These are phyloP conservation scores for Apamea sordens DNA, from an alignment of 2,888 invertebrate species.

Conservation along the genomic window DNA sequence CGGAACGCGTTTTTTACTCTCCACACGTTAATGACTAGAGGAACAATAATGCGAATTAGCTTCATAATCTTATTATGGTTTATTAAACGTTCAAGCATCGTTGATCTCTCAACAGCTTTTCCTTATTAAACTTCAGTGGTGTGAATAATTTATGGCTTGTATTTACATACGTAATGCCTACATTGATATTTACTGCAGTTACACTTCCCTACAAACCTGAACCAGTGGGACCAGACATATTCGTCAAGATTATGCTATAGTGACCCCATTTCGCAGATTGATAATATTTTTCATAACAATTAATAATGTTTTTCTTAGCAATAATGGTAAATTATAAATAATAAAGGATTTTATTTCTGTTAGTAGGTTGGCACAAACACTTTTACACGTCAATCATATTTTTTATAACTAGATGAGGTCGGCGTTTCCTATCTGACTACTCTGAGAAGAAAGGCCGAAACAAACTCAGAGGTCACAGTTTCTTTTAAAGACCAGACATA, in stretches of 20 bases:
- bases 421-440: too few relatives aligned
- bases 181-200: conserved; percentile 3
- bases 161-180: conserved; percentile 12
- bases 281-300: neutral
- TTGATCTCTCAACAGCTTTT: conserved; percentile 35
- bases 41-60: conserved; percentile 13
- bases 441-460: too few relatives aligned
- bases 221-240: neutral
- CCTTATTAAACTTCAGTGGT: conserved; percentile 18
- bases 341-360: too few relatives aligned
- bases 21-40: neutral
- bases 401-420: too few relatives aligned
- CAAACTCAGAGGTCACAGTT: too few relatives aligned
- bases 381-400: too few relatives aligned
- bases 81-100: conserved; percentile 34
- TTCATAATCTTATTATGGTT: conserved; percentile 5
- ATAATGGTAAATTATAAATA: neutral
- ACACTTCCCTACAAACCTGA: neutral
- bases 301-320: neutral
- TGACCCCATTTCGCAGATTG: neutral
- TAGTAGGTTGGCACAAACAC: too few relatives aligned
- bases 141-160: conserved; percentile 3
- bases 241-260: neutral
- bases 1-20: conserved; percentile 32
- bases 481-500: too few relatives aligned